Evolutionary conservation across 2,797 vertebrate species (phyloP).

Genomic region (Chiroxiphia lanceolata): DNA sequence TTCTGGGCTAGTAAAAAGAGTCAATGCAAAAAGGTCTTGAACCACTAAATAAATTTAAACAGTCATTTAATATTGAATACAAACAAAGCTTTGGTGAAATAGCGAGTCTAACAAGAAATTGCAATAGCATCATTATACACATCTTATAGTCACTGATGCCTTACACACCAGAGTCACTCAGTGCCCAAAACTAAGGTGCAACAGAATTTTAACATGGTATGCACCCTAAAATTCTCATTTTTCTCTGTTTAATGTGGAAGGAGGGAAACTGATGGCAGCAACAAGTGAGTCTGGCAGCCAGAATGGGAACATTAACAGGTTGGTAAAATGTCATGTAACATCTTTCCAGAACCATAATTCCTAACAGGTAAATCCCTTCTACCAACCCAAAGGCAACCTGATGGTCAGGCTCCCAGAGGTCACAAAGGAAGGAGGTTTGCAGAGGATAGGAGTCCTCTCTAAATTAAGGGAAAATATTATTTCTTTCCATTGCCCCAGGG

Average conservation of each 20-base stretch:
- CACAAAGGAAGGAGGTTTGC: neutral
- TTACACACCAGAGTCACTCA: neutral
- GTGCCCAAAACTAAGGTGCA: neutral
- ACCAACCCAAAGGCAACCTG: neutral
- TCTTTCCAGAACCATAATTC: neutral
- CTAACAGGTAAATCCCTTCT: neutral
- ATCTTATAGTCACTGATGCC: neutral
- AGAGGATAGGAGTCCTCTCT: neutral
- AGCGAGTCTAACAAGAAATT: neutral
- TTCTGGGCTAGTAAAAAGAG: neutral
- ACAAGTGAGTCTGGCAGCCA: neutral
- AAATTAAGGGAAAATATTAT: neutral
- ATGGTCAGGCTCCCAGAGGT: neutral
- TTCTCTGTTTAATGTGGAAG: neutral
- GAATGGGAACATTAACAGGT: neutral
- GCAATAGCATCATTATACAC: neutral
- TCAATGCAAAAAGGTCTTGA: neutral
- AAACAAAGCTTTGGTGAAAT: neutral
- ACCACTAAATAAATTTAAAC: neutral
- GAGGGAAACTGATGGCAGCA: neutral
- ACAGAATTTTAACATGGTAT: neutral
- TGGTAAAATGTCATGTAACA: neutral
- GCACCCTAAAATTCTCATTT: neutral
- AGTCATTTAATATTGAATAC: neutral
- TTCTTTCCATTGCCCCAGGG: neutral